Conservation (phyloP, 2,888 invertebrate species). For the Alloplasta piceator region DNA sequence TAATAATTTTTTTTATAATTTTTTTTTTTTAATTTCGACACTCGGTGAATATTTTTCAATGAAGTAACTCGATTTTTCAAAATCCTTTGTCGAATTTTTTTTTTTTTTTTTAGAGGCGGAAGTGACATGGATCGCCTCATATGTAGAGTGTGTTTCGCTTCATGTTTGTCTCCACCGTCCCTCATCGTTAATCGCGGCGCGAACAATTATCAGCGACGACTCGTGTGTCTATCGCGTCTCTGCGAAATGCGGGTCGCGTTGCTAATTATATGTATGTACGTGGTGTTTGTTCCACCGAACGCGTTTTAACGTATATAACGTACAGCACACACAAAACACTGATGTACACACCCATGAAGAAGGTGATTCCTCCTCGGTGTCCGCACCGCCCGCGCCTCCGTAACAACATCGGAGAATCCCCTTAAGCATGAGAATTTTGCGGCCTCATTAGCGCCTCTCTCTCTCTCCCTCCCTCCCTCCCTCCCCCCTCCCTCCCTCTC, state of each 20-base stretch:
- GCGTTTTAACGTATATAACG: constrained; percentile 20
- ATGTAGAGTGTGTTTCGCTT: not conserved
- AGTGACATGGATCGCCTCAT: no score
- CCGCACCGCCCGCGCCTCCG: not conserved
- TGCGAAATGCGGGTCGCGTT: constrained; percentile 19
- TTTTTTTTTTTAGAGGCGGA: no score
- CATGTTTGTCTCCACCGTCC: constrained; percentile 2
- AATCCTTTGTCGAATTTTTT: no score
- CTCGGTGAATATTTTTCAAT: no score
- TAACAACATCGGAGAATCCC: constrained; percentile 2
- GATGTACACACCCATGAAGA: not conserved
- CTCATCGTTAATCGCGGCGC: constrained; percentile 8
- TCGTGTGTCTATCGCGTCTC: constrained; percentile 1
- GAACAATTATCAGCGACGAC: constrained; percentile 33
- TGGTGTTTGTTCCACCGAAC: constrained; percentile 20
- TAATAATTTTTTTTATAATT: no score
- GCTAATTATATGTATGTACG: constrained; percentile 22
- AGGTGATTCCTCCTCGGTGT: not conserved
- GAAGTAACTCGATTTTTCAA: no score
- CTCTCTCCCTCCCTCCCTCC: no score
- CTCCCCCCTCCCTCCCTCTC: no score
- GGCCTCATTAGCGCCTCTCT: constrained; percentile 39
- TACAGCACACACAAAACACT: not conserved
- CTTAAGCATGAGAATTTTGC: constrained; percentile 1
- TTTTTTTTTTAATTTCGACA: no score